phyloP scores from a whole-genome alignment of 2,888 invertebrate genomes.

The Xylophagus ater region DNA sequence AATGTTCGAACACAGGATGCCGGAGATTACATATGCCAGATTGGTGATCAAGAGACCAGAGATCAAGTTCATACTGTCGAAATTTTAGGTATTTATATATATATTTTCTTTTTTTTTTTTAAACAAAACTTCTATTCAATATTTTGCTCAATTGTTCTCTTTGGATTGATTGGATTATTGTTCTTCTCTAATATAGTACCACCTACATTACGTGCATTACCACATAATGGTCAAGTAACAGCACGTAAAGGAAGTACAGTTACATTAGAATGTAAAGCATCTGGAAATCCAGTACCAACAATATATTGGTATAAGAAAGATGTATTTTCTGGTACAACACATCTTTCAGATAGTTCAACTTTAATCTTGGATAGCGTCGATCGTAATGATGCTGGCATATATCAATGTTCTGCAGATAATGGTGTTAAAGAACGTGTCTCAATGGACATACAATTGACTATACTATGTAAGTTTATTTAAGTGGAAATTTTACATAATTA shows the following conservation, averaged over 20 bases:
- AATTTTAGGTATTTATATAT: conserved; percentile 42
- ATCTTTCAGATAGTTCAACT: conserved; percentile 41
- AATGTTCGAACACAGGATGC: conserved; percentile 61
- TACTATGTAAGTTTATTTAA: conserved; percentile 40
- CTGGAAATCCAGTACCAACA: conserved; percentile 61
- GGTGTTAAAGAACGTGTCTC: conserved; percentile 44
- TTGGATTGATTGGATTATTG: neutral
- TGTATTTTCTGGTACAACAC: conserved; percentile 36
- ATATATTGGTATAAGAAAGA: conserved; percentile 57
- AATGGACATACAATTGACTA: conserved; percentile 43
- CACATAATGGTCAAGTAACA: conserved; percentile 54
- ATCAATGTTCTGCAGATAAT: conserved; percentile 44
- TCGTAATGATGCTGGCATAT: conserved; percentile 43
- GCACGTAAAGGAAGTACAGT: conserved; percentile 56
- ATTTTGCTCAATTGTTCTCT: neutral
- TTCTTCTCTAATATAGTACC: conserved; percentile 40
- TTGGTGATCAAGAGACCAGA: conserved; percentile 55
- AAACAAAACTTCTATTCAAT: neutral
- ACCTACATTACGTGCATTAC: conserved; percentile 54
- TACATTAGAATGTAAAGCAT: conserved; percentile 57
- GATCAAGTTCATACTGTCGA: conserved; percentile 66
- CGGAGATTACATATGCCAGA: conserved; percentile 60
- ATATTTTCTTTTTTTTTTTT: too few relatives aligned
- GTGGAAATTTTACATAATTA: conserved; percentile 16
- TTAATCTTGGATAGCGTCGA: conserved; percentile 43